phyloP scores from a whole-genome alignment of 1,140 invertebrate species.

The Meteorus sp. region DNA sequence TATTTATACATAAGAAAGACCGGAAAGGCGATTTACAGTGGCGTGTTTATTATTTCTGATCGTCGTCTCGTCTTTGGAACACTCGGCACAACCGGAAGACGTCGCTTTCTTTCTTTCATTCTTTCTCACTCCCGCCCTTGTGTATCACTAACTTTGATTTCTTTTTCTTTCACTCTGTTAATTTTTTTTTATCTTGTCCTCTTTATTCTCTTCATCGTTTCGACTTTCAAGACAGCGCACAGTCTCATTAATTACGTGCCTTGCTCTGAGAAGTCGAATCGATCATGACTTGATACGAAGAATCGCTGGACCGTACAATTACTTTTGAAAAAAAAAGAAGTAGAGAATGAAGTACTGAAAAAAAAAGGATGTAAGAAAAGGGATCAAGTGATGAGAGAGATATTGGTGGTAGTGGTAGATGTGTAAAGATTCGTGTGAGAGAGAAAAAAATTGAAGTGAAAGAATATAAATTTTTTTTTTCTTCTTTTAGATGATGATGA shows the following conservation, averaged over 20 bases:
- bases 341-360: background rate
- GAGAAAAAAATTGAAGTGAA: no score
- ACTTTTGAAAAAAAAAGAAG: background rate
- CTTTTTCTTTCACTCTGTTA: background rate
- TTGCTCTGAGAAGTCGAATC: slow-evolving; percentile 3
- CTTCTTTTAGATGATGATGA: background rate
- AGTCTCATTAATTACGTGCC: slow-evolving; percentile 7
- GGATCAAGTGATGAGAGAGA: background rate
- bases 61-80: background rate
- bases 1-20: slow-evolving; percentile 13
- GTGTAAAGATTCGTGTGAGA: no score
- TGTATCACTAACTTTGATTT: background rate
- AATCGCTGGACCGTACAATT: slow-evolving; percentile 4
- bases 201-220: background rate
- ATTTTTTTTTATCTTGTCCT: background rate
- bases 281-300: slow-evolving; percentile 8
- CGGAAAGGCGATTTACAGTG: slow-evolving; percentile 12
- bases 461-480: no score
- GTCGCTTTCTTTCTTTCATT: background rate
- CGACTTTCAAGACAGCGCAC: slow-evolving; percentile 8
- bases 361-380: background rate
- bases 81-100: background rate
- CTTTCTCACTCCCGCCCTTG: background rate
- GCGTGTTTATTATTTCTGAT: slow-evolving; percentile 7
- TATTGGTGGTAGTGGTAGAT: background rate